phyloP scores from a whole-genome alignment of 2,113 vertebrate species.

The Tetrax tetrax region DNA sequence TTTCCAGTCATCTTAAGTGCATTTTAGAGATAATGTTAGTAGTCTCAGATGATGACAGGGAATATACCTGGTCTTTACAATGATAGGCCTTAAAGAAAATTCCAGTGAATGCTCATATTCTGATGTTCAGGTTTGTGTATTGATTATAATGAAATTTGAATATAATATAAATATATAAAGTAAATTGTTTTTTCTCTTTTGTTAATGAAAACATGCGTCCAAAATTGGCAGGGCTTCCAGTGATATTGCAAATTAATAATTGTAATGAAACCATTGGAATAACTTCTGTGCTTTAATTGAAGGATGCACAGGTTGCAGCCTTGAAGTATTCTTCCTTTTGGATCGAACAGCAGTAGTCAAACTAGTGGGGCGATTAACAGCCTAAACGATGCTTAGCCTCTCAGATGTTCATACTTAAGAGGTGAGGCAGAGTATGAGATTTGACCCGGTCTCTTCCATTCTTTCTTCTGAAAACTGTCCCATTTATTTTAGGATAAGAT shows the following conservation, averaged over 20 bases:
- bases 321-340: neutral
- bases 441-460: neutral
- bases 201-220: neutral
- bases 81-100: neutral
- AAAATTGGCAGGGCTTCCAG: neutral
- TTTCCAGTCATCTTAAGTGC: neutral
- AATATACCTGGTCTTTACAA: neutral
- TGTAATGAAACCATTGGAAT: neutral
- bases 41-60: neutral
- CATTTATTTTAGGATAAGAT: neutral
- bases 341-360: neutral
- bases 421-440: neutral
- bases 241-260: neutral
- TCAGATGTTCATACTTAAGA: neutral
- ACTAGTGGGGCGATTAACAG: neutral
- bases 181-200: neutral
- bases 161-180: neutral
- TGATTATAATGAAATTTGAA: neutral
- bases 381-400: neutral
- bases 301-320: neutral
- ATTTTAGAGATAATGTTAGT: neutral
- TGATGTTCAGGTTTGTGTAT: neutral
- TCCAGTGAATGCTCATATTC: neutral
- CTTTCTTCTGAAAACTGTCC: neutral
- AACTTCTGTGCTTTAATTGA: neutral